Percentiles rank a stretch among this genome's conserved stretches.
phyloP scores from a whole-genome alignment of 2,888 invertebrate genomes.

The Marasmarcha lunaedactyla region DNA sequence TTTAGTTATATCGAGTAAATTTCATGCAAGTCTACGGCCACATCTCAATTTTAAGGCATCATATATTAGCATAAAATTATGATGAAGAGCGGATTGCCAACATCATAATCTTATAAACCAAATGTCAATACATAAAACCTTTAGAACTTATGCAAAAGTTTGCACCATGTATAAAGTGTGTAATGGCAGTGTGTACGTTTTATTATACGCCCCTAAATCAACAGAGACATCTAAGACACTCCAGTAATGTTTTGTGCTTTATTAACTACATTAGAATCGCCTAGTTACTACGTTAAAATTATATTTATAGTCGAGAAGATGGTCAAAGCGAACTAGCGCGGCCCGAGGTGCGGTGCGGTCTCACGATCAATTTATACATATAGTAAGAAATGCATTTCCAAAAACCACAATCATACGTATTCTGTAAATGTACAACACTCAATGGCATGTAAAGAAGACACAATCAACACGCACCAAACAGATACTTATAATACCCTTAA shows the following conservation, averaged over 20 bases:
- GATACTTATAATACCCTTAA: conserved; percentile 26
- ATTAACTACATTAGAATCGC: conserved; percentile 38
- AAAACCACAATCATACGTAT: conserved; percentile 52
- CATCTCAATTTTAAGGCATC: conserved; percentile 54
- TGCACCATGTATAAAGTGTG: conserved; percentile 39
- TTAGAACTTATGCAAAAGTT: conserved; percentile 34
- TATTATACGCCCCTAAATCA: conserved; percentile 36
- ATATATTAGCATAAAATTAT: conserved; percentile 35
- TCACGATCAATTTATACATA: conserved; percentile 45
- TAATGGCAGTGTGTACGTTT: conserved; percentile 64
- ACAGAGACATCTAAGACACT: conserved; percentile 43
- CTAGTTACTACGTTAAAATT: conserved; percentile 49
- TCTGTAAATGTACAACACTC: conserved; percentile 49
- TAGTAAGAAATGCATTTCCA: conserved; percentile 62
- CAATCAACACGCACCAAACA: conserved; percentile 59
- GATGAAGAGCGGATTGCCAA: conserved; percentile 24
- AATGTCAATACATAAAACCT: conserved; percentile 27
- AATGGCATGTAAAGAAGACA: conserved; percentile 61
- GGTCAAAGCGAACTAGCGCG: conserved; percentile 46
- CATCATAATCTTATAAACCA: conserved; percentile 23
- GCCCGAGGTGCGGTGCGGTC: conserved; percentile 59
- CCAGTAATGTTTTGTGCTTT: conserved; percentile 57
- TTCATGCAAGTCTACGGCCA: conserved; percentile 18
- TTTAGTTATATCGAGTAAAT: conserved; percentile 1
- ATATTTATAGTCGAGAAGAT: conserved; percentile 33